Evolutionary conservation across 1,140 invertebrate species (phyloP), one percentile per base, ranked within the genome.

Genomic region (Caenorhabditis inopinata): DNA sequence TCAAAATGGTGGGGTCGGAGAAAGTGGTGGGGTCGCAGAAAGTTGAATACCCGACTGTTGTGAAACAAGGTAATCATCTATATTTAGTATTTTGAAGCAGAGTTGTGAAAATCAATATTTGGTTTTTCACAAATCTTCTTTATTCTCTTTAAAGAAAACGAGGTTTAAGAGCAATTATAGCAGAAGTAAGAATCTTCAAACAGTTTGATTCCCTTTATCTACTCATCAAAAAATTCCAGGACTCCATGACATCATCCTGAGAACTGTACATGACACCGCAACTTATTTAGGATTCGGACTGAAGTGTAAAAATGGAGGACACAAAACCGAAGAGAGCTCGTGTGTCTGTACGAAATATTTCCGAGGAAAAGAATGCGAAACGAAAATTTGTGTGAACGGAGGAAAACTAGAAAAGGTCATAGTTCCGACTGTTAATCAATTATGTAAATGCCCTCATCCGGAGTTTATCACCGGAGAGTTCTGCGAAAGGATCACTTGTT

Each of bases 1-100:
- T 68, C 18, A n/a, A n/a, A n/a, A n/a, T 91, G n/a, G 6, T 7
- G 38, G 6, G 14, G 38, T 14, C 5, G 38, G 6, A 42, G 38
- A 58, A 58, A 11, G 27, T 21, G n/a, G 6, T 7, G 38, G 6
- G 14, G 38, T 14, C 5, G 38, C 38, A 42, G 38, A 58, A 58
- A 11, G 27, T 21, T 16, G 25, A 32, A n/a, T n/a, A n/a, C 6
- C 2, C 51, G n/a, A 58, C 16, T 32, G n/a, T 23, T 6, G 51
- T 6, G 51, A 58, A 58, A 58, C 51, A 25, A 62, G 16, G 29
- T 23, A 18, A 29, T 62, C 1, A n/a, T n/a, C n/a, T n/a, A n/a
- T n/a, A n/a, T n/a, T n/a, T n/a, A n/a, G n/a, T n/a, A n/a, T n/a
- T n/a, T n/a, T n/a, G n/a, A n/a, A n/a, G n/a, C n/a, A n/a, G n/a